Percentiles rank a stretch among this genome's conserved stretches.
phyloP scores from a whole-genome alignment of 35 echinoderm and acorn worm genomes.

The Heliocidaris tuberculata region DNA sequence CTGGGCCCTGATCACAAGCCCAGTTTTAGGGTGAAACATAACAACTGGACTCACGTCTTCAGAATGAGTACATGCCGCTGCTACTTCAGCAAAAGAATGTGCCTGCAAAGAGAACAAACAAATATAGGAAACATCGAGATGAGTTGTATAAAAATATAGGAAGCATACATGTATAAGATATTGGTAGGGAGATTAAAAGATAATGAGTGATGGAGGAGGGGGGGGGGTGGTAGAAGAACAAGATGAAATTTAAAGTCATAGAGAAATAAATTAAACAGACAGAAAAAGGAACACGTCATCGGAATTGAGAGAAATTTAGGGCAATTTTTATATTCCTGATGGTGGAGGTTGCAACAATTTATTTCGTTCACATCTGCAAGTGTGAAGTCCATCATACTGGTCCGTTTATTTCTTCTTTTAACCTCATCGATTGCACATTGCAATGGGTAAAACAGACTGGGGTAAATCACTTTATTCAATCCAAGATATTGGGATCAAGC shows the following conservation, averaged over 20 bases:
- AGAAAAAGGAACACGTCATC: not conserved
- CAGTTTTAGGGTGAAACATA: not conserved
- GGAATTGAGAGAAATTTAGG: not conserved
- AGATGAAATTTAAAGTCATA: not conserved
- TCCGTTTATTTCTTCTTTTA: not conserved
- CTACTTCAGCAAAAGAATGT: constrained; percentile 49
- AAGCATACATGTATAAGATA: not conserved
- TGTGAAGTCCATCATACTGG: not conserved
- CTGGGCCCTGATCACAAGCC: not conserved
- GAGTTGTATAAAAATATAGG: not conserved
- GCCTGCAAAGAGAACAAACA: constrained; percentile 45
- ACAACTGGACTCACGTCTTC: constrained; percentile 45
- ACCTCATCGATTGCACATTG: not conserved
- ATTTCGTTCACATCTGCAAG: not conserved
- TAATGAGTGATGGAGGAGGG: not conserved
- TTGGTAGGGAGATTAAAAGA: not conserved
- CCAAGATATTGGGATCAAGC: not conserved
- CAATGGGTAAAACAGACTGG: not conserved
- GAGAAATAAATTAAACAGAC: not conserved
- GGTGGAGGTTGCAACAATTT: not conserved
- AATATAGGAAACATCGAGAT: not conserved
- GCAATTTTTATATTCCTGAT: not conserved
- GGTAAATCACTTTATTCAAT: not conserved
- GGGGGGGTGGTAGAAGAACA: not conserved
- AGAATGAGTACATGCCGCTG: constrained; percentile 39